Conservation (phyloP, 1,140 invertebrate genomes). For the Platyura marginata region DNA sequence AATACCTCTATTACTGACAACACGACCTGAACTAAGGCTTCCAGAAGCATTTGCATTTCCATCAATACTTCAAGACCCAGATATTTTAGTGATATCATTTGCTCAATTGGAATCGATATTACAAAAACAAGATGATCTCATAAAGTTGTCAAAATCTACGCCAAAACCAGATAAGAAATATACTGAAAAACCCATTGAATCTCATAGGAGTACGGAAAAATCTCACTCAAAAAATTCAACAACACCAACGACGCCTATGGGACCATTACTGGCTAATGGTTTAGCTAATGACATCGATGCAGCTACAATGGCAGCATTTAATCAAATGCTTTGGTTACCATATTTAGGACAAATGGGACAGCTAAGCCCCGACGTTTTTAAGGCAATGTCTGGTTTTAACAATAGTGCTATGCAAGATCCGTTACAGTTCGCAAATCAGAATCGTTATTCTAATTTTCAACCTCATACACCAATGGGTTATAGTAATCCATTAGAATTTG, state of each 20-base stretch:
- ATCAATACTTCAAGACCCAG: constrained; percentile 50
- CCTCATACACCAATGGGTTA: constrained; percentile 26
- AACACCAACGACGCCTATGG: constrained; percentile 12
- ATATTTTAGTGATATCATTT: constrained; percentile 57
- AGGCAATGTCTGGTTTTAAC: constrained; percentile 20
- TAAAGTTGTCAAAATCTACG: constrained; percentile 4
- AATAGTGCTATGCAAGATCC: constrained; percentile 8
- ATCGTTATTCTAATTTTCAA: neutral
- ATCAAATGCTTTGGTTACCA: constrained; percentile 49
- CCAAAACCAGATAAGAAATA: neutral
- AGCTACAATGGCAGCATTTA: constrained; percentile 41
- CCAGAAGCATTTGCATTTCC: constrained; percentile 51
- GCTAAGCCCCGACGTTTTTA: constrained; percentile 31
- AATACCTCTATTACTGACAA: constrained; percentile 50
- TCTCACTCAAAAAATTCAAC: neutral
- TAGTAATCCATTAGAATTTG: constrained; percentile 38
- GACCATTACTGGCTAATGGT: constrained; percentile 24
- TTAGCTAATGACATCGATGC: constrained; percentile 41
- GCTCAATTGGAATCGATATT: constrained; percentile 55
- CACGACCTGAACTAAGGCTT: constrained; percentile 45
- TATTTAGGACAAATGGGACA: constrained; percentile 34
- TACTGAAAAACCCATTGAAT: neutral
- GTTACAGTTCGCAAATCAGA: neutral
- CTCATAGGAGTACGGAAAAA: constrained; percentile 4
- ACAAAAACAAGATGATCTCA: constrained; percentile 27